Conservation (phyloP, 2,888 invertebrate species). For the Carcina quercana region DNA sequence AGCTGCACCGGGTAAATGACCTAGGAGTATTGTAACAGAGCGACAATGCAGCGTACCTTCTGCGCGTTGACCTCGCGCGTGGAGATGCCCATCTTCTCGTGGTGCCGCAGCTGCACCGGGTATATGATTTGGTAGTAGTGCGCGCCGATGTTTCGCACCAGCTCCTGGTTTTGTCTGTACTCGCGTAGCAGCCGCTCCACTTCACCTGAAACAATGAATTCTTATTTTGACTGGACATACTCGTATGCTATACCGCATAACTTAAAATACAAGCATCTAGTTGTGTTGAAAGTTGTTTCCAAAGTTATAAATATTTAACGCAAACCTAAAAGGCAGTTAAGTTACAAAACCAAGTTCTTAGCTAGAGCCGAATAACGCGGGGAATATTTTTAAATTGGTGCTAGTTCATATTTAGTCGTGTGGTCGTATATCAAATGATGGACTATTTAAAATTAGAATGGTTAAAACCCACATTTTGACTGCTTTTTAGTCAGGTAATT, state of each 20-base stretch:
- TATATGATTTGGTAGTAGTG: conserved; percentile 96
- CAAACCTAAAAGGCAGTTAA: too few relatives aligned
- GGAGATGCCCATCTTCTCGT: conserved; percentile 97
- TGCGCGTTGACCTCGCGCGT: conserved; percentile 92
- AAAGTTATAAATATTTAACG: too few relatives aligned
- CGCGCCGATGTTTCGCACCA: conserved; percentile 92
- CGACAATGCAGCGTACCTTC: conserved; percentile 78
- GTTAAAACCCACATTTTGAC: too few relatives aligned
- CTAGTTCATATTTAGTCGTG: too few relatives aligned
- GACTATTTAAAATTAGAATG: too few relatives aligned
- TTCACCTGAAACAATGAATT: conserved; percentile 79
- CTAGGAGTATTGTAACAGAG: conserved; percentile 79
- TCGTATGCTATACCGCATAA: not conserved
- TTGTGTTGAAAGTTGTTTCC: too few relatives aligned
- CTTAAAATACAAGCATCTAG: not conserved
- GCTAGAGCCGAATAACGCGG: too few relatives aligned
- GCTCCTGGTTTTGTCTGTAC: conserved; percentile 93
- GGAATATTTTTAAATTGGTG: too few relatives aligned
- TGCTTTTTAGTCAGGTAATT: too few relatives aligned
- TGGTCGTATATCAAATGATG: too few relatives aligned
- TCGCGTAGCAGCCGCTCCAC: conserved; percentile 93
- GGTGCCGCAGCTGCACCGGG: conserved; percentile 94
- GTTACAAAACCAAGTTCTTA: too few relatives aligned
- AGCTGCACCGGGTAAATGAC: conserved; percentile 96
- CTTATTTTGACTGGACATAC: not conserved